Conservation (phyloP, 2,888 invertebrate genomes). For the Chrysolina oricalcia region DNA sequence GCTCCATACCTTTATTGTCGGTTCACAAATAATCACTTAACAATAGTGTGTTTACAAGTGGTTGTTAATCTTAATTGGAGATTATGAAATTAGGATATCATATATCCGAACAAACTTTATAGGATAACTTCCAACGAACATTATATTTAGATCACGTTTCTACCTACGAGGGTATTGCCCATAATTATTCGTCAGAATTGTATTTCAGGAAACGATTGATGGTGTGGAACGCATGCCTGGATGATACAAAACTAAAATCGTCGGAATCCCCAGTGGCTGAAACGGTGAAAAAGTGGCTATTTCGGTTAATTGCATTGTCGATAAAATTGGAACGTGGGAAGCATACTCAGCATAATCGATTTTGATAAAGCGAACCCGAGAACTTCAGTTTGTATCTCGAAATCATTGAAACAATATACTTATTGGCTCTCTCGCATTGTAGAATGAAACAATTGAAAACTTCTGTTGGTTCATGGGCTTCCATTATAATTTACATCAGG, state of each 20-base stretch:
- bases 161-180: not conserved
- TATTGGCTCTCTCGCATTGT: not conserved
- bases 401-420: not conserved
- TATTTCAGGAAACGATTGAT: not conserved
- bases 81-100: too few species aligned
- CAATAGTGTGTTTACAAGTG: too few species aligned
- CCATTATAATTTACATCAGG: too few species aligned
- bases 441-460: too few species aligned
- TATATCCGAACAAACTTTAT: too few species aligned
- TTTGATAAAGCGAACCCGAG: not conserved
- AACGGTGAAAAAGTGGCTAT: not conserved
- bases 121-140: too few species aligned
- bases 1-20: too few species aligned
- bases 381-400: not conserved
- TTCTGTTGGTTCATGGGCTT: too few species aligned
- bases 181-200: conserved; percentile 7
- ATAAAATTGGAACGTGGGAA: not conserved
- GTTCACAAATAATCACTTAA: too few species aligned
- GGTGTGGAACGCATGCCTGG: not conserved
- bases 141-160: not conserved
- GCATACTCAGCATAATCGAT: not conserved
- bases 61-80: too few species aligned
- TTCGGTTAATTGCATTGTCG: not conserved
- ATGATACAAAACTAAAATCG: not conserved
- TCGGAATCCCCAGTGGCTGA: not conserved